These are phyloP conservation scores for crab-eating macaque (Macaca fascicularis) DNA, from an alignment of 2,113 vertebrate species.

Conservation along the genomic window T2T-MFA8v1.1 NC_088381.1:159915501-159916000, in stretches of 20 bases:
- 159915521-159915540: not conserved
- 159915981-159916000: conserved; percentile 56
- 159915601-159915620: not conserved
- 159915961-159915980: conserved; percentile 35
- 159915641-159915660: not conserved
- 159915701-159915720: not conserved
- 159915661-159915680: not conserved
- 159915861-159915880: not conserved
- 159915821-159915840: not conserved
- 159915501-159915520: not conserved
- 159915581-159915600: not conserved
- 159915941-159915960: conserved; percentile 57
- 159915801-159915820: not conserved
- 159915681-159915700: not conserved
- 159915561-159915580: not conserved
- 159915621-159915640: not conserved
- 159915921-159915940: not conserved
- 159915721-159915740: not conserved
- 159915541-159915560: not conserved
- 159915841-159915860: not conserved
- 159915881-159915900: conserved; percentile 33
- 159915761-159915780: not conserved
- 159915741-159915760: not conserved
- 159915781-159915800: not conserved
- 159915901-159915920: conserved; percentile 29